Conservation (phyloP, 2,797 vertebrate genomes). For the Erithacus rubecula region DNA sequence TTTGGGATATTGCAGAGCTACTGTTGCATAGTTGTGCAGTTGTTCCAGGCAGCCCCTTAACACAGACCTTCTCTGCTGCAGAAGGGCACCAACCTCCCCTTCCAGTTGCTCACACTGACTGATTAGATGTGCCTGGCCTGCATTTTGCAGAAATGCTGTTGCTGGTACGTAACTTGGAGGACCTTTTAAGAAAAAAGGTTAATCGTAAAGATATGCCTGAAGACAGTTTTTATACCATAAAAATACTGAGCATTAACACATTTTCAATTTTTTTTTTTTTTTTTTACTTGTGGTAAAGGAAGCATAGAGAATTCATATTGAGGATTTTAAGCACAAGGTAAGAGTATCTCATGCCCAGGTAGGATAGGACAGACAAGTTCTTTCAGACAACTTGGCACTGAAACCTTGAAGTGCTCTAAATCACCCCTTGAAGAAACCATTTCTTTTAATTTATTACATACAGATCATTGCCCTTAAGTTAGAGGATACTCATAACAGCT, state of each 20-base stretch:
- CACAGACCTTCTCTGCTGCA: slow-evolving; percentile 92
- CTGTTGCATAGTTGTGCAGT: slow-evolving; percentile 95
- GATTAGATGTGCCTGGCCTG: slow-evolving; percentile 94
- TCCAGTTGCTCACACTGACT: slow-evolving; percentile 95
- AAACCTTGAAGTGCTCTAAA: neutral
- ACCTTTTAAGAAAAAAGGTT: slow-evolving; percentile 74
- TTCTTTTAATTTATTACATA: neutral
- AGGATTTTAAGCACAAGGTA: neutral
- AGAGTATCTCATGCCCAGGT: neutral
- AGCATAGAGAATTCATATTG: neutral
- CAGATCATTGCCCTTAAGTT: neutral
- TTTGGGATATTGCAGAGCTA: slow-evolving; percentile 92
- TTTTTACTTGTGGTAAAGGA: neutral
- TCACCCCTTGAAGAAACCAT: neutral
- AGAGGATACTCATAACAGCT: neutral
- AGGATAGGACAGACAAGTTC: neutral
- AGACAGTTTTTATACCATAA: neutral
- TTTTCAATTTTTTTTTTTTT: neutral
- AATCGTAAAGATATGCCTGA: neutral
- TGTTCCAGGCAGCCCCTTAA: slow-evolving; percentile 92
- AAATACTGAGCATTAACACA: neutral
- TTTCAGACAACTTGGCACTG: neutral
- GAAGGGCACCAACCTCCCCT: slow-evolving; percentile 86
- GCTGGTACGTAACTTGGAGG: slow-evolving; percentile 97
- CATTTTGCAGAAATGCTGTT: slow-evolving; percentile 95